These are phyloP conservation scores for Polia nebulosa DNA, from an alignment of 2,888 invertebrate species.

Conservation along the genomic window DNA sequence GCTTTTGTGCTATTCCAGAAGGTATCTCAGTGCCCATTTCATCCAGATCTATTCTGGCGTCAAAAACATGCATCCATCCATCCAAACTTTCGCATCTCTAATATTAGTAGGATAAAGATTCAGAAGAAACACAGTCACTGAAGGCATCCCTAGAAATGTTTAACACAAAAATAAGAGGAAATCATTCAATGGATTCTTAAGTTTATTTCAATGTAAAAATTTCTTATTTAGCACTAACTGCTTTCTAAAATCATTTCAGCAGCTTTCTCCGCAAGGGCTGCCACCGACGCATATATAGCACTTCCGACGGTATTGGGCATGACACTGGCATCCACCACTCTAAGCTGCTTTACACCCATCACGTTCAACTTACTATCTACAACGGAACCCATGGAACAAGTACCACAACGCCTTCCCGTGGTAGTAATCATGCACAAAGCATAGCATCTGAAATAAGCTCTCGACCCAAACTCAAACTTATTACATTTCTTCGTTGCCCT, in stretches of 20 bases:
- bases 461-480: slow-evolving; percentile 13
- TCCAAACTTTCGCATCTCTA: too few relatives aligned
- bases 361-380: slow-evolving; percentile 39
- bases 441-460: slow-evolving; percentile 36
- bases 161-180: not conserved
- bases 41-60: too few relatives aligned
- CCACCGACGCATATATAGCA: not conserved
- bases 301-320: slow-evolving; percentile 26
- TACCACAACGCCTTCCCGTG: slow-evolving; percentile 5
- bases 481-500: slow-evolving; percentile 7
- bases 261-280: slow-evolving; percentile 39
- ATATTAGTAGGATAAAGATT: too few relatives aligned
- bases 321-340: slow-evolving; percentile 34
- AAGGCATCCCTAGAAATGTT: not conserved
- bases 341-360: slow-evolving; percentile 27
- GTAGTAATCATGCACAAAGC: slow-evolving; percentile 35
- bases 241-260: slow-evolving; percentile 18
- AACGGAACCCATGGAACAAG: slow-evolving; percentile 51
- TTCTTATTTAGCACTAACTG: not conserved
- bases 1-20: too few relatives aligned
- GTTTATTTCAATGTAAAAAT: not conserved
- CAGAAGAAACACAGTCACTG: too few relatives aligned
- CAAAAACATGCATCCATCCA: too few relatives aligned
- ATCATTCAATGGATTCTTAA: not conserved
- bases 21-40: too few relatives aligned